These are phyloP conservation scores for Palythoa heliodiscus DNA, from an alignment of 92 coral and sea anemone genomes.

Conservation along the genomic window DNA sequence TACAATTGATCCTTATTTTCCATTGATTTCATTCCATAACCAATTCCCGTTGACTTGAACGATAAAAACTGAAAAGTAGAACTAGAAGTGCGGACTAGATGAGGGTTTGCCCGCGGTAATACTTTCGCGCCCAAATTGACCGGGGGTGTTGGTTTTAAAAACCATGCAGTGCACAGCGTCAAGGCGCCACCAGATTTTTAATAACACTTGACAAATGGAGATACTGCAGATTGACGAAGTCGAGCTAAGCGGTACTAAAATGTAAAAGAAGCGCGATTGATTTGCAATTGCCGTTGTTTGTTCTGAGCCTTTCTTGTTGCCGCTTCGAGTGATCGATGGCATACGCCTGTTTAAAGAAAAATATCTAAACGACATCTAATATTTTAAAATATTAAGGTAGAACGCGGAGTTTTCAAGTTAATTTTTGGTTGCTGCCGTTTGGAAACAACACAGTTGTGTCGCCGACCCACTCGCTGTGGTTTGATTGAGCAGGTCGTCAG, in stretches of 20 bases:
- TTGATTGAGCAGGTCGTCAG: neutral
- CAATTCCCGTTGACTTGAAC: neutral
- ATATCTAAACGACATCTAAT: neutral
- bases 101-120: slow-evolving; percentile 4
- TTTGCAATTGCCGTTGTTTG: neutral
- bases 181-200: slow-evolving; percentile 25
- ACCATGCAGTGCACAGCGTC: slow-evolving; percentile 25
- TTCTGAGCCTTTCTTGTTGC: neutral
- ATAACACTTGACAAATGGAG: slow-evolving; percentile 2
- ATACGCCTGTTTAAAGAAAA: neutral
- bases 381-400: neutral
- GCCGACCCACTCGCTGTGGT: neutral
- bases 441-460: neutral
- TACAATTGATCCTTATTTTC: slow-evolving; percentile 6
- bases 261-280: neutral
- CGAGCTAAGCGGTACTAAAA: neutral
- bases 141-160: slow-evolving; percentile 35
- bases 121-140: slow-evolving; percentile 8
- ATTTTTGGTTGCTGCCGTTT: neutral
- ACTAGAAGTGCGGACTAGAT: neutral
- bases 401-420: neutral
- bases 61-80: neutral
- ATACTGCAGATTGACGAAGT: slow-evolving; percentile 6
- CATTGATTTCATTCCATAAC: neutral
- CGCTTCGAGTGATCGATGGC: neutral